These are phyloP conservation scores for Cheilinus undulatus DNA, from an alignment of 2,113 vertebrate species.

Conservation along the genomic window DNA sequence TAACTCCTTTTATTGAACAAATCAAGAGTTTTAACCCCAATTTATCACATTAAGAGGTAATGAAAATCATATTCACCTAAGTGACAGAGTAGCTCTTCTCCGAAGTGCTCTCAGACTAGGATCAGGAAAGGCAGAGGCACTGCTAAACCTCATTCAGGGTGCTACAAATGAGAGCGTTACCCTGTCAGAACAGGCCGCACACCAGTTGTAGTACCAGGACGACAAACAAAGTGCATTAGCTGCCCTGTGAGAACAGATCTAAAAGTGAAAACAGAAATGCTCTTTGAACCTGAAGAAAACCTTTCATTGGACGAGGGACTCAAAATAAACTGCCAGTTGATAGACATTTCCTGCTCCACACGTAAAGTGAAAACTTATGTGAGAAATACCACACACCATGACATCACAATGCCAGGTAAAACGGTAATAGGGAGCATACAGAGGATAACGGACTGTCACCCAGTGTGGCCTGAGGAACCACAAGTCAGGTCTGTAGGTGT, in stretches of 20 bases:
- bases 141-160: constrained; percentile 3
- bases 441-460: constrained; percentile 4
- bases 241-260: neutral
- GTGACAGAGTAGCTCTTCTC: no score
- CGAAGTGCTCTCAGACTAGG: no score
- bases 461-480: neutral
- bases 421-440: constrained; percentile 11
- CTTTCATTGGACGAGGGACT: neutral
- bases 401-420: constrained; percentile 7
- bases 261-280: constrained; percentile 17
- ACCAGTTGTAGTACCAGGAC: neutral
- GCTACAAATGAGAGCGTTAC: neutral
- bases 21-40: no score
- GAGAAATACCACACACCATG: neutral
- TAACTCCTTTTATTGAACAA: no score
- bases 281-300: constrained; percentile 19
- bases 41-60: no score
- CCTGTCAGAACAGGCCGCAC: neutral
- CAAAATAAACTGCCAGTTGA: neutral
- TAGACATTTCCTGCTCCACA: neutral
- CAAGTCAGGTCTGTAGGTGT: neutral
- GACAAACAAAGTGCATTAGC: constrained; percentile 4
- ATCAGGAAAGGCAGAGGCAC: neutral
- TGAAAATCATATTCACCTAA: no score
- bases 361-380: neutral